A percentile compares a stretch with the other conserved stretches of the same genome.
Evolutionary conservation across 92 coral and sea anemone species (phyloP).

Genomic region (Metridium senile): DNA sequence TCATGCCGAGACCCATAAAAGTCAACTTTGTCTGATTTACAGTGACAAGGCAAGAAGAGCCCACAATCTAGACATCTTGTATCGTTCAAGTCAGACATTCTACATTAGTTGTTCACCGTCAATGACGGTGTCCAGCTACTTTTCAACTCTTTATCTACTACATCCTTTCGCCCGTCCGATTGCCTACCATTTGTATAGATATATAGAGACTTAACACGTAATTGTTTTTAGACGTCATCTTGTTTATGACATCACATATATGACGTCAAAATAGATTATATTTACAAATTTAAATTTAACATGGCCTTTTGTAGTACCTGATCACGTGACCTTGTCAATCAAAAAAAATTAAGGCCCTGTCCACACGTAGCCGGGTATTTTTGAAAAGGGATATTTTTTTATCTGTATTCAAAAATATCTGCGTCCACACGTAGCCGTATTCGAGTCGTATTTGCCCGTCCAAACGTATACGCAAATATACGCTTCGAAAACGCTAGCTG

Average conservation of each 20-base stretch:
- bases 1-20: conserved; percentile 42
- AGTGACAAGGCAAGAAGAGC: conserved; percentile 77
- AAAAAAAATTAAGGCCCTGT: too few species aligned
- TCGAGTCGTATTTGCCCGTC: too few species aligned
- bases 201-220: background rate
- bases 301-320: too few species aligned
- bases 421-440: too few species aligned
- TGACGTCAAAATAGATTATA: conserved; percentile 12
- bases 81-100: conserved; percentile 42
- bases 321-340: too few species aligned
- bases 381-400: too few species aligned
- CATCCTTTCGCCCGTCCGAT: background rate
- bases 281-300: too few species aligned
- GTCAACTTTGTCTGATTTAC: conserved; percentile 56
- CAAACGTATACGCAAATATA: too few species aligned
- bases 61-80: conserved; percentile 75
- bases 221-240: conserved; percentile 31
- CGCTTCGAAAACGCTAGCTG: too few species aligned
- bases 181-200: background rate
- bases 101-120: background rate
- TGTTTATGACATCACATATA: background rate
- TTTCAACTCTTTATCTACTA: background rate
- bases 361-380: too few species aligned
- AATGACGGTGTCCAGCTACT: background rate
- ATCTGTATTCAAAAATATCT: too few species aligned